Evolutionary conservation across 1,140 invertebrate species (phyloP), one percentile per base, ranked within the genome.

Genomic region (Manduca sexta): DNA sequence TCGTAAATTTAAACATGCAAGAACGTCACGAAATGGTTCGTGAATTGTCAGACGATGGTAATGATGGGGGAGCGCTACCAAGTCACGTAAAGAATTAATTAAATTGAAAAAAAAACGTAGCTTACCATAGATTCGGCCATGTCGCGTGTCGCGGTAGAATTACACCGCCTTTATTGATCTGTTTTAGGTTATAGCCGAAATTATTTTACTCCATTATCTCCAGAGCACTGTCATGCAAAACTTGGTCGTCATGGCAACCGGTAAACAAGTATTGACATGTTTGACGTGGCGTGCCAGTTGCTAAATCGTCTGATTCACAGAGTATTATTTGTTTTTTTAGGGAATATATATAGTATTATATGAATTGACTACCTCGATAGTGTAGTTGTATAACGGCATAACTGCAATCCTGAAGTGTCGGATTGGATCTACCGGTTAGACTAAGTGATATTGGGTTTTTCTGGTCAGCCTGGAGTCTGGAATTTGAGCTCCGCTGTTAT

Each of bases 201-300:
- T 78, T 76, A 79, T 79, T 82, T 80, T 78, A 78, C 73, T 77
- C 66, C 64, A 72, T 84, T 76, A 74, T 70, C 52, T 60, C 56
- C 45, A 3, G 6, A 64, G 50, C 55, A 62, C 5, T 57, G 67
- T 72, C 74, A 81, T 76, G 76, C 74, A 65, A 68, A 72, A 46
- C 53, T 53, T 51, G 45, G 73, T 75, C 66, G 54, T 60, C 49
- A 71, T 61, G 71, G 70, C 35, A 29, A 84, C 69, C 12, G 12
- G 21, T 60, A 64, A 73, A 77, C 57, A 55, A 52, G 17, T 62
- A 66, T 71, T 42, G 70, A 49, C 58, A 50, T 8, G 33, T 35
- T n/a, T 35, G n/a, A n/a, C n/a, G n/a, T 35, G 33, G 33, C n/a
- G n/a, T 35, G n/a, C n/a, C 33, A 3, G 33, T 35, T 35, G 33